phyloP scores from a whole-genome alignment of 2,888 invertebrate genomes.

The Ecliptopera silaceata region DNA sequence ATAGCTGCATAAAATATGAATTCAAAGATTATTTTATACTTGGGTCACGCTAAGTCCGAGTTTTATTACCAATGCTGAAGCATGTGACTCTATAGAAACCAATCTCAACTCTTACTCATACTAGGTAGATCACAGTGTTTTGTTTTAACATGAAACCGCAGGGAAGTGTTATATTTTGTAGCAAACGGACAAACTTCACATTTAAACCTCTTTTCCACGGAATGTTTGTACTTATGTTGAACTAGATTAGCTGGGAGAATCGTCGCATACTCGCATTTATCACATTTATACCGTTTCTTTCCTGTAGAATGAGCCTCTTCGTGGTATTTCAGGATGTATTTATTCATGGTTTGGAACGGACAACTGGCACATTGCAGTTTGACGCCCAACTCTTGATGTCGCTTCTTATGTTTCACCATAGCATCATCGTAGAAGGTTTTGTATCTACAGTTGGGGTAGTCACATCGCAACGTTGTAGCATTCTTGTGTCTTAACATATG shows the following conservation, averaged over 20 bases:
- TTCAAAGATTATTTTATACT: too few relatives aligned
- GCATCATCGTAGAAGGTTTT: constrained; percentile 70
- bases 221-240: constrained; percentile 77
- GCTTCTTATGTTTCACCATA: constrained; percentile 68
- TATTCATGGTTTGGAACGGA: constrained; percentile 75
- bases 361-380: constrained; percentile 70
- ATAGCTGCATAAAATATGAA: too few relatives aligned
- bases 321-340: constrained; percentile 71
- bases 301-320: constrained; percentile 73
- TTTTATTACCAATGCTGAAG: background rate
- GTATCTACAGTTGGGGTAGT: constrained; percentile 61
- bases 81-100: background rate
- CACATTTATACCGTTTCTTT: constrained; percentile 66
- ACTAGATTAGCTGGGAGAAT: constrained; percentile 72
- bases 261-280: constrained; percentile 74
- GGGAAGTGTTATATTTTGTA: constrained; percentile 74
- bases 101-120: constrained; percentile 50
- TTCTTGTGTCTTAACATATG: constrained; percentile 71
- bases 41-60: too few relatives aligned
- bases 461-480: constrained; percentile 64
- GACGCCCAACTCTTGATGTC: constrained; percentile 63
- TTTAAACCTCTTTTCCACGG: constrained; percentile 70
- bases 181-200: constrained; percentile 77
- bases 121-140: constrained; percentile 79
- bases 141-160: constrained; percentile 74